These are phyloP conservation scores for Rousettus leschenaultii DNA, from an alignment of 2,113 vertebrate species.

Conservation along the genomic window DNA sequence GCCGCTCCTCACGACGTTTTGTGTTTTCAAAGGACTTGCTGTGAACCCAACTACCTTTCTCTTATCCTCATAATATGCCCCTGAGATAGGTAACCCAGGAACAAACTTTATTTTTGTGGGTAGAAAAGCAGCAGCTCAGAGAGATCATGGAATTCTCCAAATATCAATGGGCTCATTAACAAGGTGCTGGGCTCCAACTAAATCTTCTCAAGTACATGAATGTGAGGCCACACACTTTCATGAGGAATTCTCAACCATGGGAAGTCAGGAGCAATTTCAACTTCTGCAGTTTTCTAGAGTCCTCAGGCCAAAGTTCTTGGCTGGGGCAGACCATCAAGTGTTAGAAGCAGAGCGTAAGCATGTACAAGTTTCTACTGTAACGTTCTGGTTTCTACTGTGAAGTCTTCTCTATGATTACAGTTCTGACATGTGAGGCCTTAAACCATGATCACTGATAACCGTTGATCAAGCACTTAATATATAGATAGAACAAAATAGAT, in stretches of 20 bases:
- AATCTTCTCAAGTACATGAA: background rate
- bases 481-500: background rate
- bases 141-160: background rate
- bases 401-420: background rate
- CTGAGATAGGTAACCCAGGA: background rate
- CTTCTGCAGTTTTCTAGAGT: background rate
- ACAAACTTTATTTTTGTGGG: background rate
- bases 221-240: background rate
- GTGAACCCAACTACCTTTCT: background rate
- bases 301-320: background rate
- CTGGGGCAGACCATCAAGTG: background rate
- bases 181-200: background rate
- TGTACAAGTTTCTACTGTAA: background rate
- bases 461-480: background rate
- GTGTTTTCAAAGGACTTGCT: background rate
- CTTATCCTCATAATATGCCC: background rate
- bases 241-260: background rate
- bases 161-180: background rate
- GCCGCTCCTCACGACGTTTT: background rate
- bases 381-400: background rate
- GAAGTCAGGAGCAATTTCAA: background rate
- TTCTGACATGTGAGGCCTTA: background rate
- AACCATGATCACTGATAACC: background rate
- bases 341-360: background rate
- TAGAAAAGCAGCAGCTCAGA: background rate